Conservation (phyloP, 2,888 invertebrate species). For the Plemyria rubiginata region DNA sequence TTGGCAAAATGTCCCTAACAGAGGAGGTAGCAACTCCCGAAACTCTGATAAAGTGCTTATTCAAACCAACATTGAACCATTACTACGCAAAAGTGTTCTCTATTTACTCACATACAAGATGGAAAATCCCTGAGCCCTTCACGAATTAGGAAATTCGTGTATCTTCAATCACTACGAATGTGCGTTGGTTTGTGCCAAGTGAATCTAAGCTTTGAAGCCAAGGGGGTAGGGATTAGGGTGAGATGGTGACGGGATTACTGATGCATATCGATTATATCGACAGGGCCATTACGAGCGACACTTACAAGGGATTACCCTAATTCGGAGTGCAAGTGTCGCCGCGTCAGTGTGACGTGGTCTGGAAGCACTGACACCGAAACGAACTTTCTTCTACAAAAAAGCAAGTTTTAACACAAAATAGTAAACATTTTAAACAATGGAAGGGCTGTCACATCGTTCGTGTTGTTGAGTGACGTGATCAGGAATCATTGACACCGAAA, state of each 20-base stretch:
- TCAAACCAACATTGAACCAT: neutral
- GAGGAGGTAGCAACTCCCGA: neutral
- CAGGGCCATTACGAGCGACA: conserved; percentile 40
- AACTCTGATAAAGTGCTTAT: conserved; percentile 12
- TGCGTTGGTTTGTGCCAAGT: conserved; percentile 1
- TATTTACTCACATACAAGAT: conserved; percentile 2
- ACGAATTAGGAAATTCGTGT: conserved; percentile 13
- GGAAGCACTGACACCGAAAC: conserved; percentile 19
- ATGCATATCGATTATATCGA: conserved; percentile 41
- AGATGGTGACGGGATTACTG: conserved; percentile 5
- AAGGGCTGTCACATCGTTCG: no score
- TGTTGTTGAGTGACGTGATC: no score
- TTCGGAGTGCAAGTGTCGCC: conserved; percentile 47
- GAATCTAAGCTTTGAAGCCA: conserved; percentile 2
- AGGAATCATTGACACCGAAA: no score
- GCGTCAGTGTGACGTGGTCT: conserved; percentile 37
- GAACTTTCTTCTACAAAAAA: neutral
- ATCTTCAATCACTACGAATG: conserved; percentile 24
- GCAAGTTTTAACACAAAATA: neutral
- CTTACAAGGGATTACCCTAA: conserved; percentile 49
- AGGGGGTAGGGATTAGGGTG: neutral
- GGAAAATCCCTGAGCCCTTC: neutral
- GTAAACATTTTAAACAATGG: neutral
- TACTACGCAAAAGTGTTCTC: neutral
- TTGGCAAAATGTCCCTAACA: conserved; percentile 19